These are phyloP conservation scores for Euwallacea similis DNA, from an alignment of 1,140 invertebrate species.

Conservation along the genomic window DNA sequence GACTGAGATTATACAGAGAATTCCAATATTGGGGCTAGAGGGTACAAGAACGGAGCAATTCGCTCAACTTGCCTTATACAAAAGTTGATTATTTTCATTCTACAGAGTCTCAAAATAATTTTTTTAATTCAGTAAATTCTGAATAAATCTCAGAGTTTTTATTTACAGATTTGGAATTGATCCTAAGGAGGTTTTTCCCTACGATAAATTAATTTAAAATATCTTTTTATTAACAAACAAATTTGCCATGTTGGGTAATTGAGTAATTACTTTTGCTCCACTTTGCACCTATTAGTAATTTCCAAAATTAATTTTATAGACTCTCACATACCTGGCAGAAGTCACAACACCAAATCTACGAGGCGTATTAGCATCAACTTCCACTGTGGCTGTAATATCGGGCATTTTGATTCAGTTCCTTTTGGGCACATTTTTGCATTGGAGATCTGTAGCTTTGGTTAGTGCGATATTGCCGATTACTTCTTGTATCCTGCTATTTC, in stretches of 20 bases:
- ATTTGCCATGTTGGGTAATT: background rate
- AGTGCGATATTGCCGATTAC: slow-evolving; percentile 68
- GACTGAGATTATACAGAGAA: too few species aligned
- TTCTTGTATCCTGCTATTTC: slow-evolving; percentile 64
- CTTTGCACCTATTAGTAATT: background rate
- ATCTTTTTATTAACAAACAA: too few species aligned
- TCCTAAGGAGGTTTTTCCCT: too few species aligned
- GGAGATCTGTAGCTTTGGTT: slow-evolving; percentile 69
- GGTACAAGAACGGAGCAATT: too few species aligned
- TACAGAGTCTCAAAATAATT: too few species aligned
- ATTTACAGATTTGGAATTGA: too few species aligned
- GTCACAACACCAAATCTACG: slow-evolving; percentile 75
- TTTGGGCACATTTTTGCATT: slow-evolving; percentile 67
- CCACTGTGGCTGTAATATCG: slow-evolving; percentile 70
- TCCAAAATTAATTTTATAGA: slow-evolving; percentile 52
- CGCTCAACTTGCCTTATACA: too few species aligned
- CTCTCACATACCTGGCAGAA: slow-evolving; percentile 78
- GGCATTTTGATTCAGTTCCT: slow-evolving; percentile 72
- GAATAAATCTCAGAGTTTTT: too few species aligned
- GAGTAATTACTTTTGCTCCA: background rate
- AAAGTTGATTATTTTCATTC: too few species aligned
- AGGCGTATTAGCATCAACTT: slow-evolving; percentile 72
- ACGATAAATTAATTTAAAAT: too few species aligned
- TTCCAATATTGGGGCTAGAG: too few species aligned
- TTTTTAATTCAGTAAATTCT: too few species aligned